These are phyloP conservation scores for Oreortyx pictus DNA, from an alignment of 2,797 vertebrate genomes.

Conservation along the genomic window DNA sequence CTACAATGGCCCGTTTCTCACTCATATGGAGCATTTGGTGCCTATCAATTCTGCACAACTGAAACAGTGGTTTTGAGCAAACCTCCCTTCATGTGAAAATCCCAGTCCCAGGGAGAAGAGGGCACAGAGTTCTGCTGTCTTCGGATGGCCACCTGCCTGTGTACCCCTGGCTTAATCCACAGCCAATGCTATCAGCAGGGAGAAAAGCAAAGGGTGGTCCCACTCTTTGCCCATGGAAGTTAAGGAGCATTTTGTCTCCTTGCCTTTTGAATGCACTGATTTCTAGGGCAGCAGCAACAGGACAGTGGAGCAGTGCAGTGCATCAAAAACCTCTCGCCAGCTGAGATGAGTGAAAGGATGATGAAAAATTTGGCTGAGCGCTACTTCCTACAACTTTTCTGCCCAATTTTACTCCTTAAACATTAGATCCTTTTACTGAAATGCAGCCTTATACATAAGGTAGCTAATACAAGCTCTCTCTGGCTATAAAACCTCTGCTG, in stretches of 20 bases:
- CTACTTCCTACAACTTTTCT: background rate
- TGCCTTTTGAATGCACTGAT: background rate
- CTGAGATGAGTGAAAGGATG: background rate
- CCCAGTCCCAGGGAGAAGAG: background rate
- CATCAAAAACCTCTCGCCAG: background rate
- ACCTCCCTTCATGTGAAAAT: accelerated
- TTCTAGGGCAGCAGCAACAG: background rate
- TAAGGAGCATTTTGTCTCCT: background rate
- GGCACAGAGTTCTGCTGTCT: background rate
- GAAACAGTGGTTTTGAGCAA: background rate
- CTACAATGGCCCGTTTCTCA: background rate
- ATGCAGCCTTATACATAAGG: background rate
- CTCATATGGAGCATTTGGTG: background rate
- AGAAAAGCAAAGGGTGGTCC: background rate
- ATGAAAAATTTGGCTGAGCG: background rate
- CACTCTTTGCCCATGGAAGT: accelerated
- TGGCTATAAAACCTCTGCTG: background rate
- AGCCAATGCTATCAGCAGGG: background rate
- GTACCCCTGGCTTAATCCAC: background rate
- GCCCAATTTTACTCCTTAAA: background rate
- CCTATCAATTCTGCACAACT: accelerated
- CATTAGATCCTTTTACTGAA: background rate
- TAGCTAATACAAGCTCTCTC: background rate
- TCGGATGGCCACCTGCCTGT: background rate
- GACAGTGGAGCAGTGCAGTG: background rate